Percentiles rank a stretch among this genome's conserved stretches.
Evolutionary conservation across 2,888 invertebrate species (phyloP).

Genomic region (Rhaphigaster nebulosa): DNA sequence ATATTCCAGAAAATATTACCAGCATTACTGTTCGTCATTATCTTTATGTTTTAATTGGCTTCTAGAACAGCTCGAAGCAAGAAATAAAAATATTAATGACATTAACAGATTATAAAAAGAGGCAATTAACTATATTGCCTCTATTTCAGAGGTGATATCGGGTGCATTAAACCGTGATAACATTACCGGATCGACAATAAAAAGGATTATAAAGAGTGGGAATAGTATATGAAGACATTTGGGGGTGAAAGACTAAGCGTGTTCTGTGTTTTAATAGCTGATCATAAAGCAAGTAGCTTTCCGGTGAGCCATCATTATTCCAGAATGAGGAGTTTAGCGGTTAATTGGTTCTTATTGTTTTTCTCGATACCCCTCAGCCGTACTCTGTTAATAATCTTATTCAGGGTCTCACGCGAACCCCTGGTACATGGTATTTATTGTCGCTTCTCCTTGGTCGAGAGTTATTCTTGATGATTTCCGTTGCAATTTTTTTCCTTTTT

Average conservation of each 20-base stretch:
- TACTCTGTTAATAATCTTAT: conserved; percentile 29
- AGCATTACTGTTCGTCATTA: background rate
- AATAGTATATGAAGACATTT: conserved; percentile 14
- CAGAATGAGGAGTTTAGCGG: conserved; percentile 36
- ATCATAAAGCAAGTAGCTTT: conserved; percentile 54
- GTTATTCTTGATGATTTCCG: conserved; percentile 34
- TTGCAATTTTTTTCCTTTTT: background rate
- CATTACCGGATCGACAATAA: conserved; percentile 32
- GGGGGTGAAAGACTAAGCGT: conserved; percentile 39
- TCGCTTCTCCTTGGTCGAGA: background rate
- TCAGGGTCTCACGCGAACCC: background rate
- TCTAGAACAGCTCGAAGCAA: background rate
- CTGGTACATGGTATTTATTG: background rate
- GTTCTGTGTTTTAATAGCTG: conserved; percentile 30
- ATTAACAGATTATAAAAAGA: conserved; percentile 35
- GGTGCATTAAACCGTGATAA: conserved; percentile 37
- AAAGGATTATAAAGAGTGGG: conserved; percentile 50
- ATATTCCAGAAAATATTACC: background rate
- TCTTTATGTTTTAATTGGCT: background rate
- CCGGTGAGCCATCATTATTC: conserved; percentile 34
- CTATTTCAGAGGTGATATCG: conserved; percentile 3
- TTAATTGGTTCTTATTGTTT: conserved; percentile 51
- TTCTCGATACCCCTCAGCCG: background rate
- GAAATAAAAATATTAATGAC: background rate
- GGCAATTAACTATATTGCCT: conserved; percentile 15